phyloP scores from a whole-genome alignment of 2,113 vertebrate genomes.

The Microcebus griseorufus region DNA sequence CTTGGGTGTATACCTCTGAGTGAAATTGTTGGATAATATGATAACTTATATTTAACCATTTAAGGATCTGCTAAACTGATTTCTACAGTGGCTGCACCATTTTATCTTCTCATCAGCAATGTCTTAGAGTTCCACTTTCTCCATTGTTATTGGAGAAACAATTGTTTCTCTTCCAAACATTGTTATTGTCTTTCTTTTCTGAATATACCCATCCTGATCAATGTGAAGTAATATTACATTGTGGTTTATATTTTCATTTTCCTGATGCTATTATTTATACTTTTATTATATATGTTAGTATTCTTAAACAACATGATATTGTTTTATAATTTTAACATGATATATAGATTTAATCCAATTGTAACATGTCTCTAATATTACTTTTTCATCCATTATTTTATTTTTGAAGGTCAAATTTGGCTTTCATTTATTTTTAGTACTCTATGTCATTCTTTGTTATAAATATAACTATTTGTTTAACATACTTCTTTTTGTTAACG shows the following conservation, averaged over 20 bases:
- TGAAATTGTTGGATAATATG: not conserved
- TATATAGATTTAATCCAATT: not conserved
- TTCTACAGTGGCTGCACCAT: not conserved
- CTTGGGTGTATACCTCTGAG: not conserved
- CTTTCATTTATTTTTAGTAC: not conserved
- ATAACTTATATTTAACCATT: not conserved
- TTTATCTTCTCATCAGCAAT: not conserved
- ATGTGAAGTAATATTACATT: not conserved
- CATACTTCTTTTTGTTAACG: not conserved
- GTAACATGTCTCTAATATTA: not conserved
- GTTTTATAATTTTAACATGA: not conserved
- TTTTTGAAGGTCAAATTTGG: not conserved
- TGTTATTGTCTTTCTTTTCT: not conserved
- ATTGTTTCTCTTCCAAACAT: not conserved
- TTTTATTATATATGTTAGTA: not conserved
- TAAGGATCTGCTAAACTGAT: not conserved
- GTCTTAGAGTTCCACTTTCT: not conserved
- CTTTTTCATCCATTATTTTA: not conserved
- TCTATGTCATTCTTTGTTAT: not conserved
- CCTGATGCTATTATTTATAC: not conserved
- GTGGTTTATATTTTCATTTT: not conserved
- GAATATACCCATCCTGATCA: not conserved
- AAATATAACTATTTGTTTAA: not conserved
- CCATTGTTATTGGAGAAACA: not conserved
- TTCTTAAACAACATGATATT: not conserved